Evolutionary conservation across 2,888 invertebrate genomes (phyloP), one percentile per base, ranked within the genome.

Genomic region (Conomelus anceps): DNA sequence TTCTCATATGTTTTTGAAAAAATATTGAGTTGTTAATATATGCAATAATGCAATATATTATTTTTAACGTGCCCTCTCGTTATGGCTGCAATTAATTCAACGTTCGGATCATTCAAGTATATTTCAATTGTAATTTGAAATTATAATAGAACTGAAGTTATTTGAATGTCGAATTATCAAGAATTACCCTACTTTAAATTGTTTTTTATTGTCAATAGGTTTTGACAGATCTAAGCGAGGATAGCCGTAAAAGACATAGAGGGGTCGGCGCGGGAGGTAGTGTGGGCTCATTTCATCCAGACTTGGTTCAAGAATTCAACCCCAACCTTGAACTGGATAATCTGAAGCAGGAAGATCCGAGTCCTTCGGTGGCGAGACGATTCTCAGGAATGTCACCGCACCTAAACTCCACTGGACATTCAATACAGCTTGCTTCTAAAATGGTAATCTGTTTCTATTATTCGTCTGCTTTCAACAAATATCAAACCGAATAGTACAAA

Each of bases 291-390:
- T 93, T 94, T 13, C 93, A 93, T 91, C 93, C 94, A 1, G 95
- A 94, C 7, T 93, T 94, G 22, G 94, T 95, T 90, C 95, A 96
- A 91, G 96, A 96, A 92, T 97, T 96, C 91, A 96, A 96, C 92
- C 95, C 96, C 0, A 96, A 96, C 92, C 95, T 97, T 89, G 94
- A 95, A 90, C 93, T 96, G 89, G 96, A 97, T 92, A 96, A 97
- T 92, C 93, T 96, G 89, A 92, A 91, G 90, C 91, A 92, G 86
- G 92, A 91, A n/a, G 92, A 92, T 63, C 85, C 90, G n/a, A 90
- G 89, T 88, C 92, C 91, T 22, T 90, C 90, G 24, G 89, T 90
- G 86, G 90, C 91, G 0, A 90, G 91, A 23, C 90, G 91, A 9
- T 90, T 90, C 85, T 90, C 91, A 26, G 89, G 90, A n/a, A 89